Evolutionary conservation across 1,140 invertebrate genomes (phyloP), one percentile per base, ranked within the genome.

Genomic region (Chelonus insularis): DNA sequence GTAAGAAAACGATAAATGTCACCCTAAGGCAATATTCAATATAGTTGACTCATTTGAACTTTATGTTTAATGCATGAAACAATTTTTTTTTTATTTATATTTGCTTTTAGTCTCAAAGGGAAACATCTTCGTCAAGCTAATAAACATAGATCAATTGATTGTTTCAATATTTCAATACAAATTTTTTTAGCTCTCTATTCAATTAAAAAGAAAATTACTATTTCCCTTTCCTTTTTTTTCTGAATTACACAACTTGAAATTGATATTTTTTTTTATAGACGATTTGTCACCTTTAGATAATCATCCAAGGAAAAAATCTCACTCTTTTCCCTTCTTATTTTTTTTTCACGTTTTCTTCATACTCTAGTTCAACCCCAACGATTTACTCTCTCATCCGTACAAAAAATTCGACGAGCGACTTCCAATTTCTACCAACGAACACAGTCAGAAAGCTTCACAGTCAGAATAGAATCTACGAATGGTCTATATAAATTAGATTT

Each of bases 401-500:
- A 37, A 57, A 57, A 57, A 57, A 32, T 43, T 20, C 39, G 41
- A 45, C 55, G 23, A 45, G 25, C 16, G 29, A 34, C 25, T 41
- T 48, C 41, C 43, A 58, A 58, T 58, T 58, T 50, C 32, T 32
- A 23, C 18, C 50, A 32, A 52, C 43, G 16, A 23, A 32, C 37
- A 39, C 37, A 14, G 12, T n/a, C 9, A 39, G 11, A 39, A 39
- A 39, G 12, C 37, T 11, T n/a, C 9, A 14, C 4, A 39, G n/a
- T 29, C 8, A 32, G 11, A 14, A 36, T 57, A 23, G 45, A 48
- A 58, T 48, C 43, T 50, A 23, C 32, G 43, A 58, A 58, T 58
- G 25, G 43, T 12, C 43, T n/a, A n/a, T 58, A 58, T 58, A 29
- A 58, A 58, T 58, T 58, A 58, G 41, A 47, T 29, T 45, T 58